A percentile compares a stretch with the other conserved stretches of the same genome.
These are phyloP conservation scores for zebrafish (Danio rerio) DNA, from an alignment of 2,113 vertebrate genomes.

Conservation along the genomic window GRCz12tu NC_133193.1:9522501-9523000, in stretches of 20 bases:
- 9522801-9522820: too few relatives aligned
- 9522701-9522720: neutral
- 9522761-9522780: too few relatives aligned
- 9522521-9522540: slow-evolving; percentile 78
- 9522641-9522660: slow-evolving; percentile 25
- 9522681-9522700: neutral
- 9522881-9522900: neutral
- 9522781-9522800: too few relatives aligned
- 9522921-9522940: too few relatives aligned
- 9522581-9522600: slow-evolving; percentile 76
- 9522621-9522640: slow-evolving; percentile 74
- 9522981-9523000: too few relatives aligned
- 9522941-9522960: too few relatives aligned
- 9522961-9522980: too few relatives aligned
- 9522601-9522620: slow-evolving; percentile 79
- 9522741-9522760: neutral
- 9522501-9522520: slow-evolving; percentile 79
- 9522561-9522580: slow-evolving; percentile 72
- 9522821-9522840: too few relatives aligned
- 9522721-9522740: neutral
- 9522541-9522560: slow-evolving; percentile 74
- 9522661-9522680: neutral
- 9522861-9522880: too few relatives aligned
- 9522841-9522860: too few relatives aligned
- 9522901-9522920: neutral